A percentile compares a stretch with the other conserved stretches of the same genome.
These are phyloP conservation scores for Papilio protenor DNA, from an alignment of 2,888 invertebrate genomes.

Conservation along the genomic window DNA sequence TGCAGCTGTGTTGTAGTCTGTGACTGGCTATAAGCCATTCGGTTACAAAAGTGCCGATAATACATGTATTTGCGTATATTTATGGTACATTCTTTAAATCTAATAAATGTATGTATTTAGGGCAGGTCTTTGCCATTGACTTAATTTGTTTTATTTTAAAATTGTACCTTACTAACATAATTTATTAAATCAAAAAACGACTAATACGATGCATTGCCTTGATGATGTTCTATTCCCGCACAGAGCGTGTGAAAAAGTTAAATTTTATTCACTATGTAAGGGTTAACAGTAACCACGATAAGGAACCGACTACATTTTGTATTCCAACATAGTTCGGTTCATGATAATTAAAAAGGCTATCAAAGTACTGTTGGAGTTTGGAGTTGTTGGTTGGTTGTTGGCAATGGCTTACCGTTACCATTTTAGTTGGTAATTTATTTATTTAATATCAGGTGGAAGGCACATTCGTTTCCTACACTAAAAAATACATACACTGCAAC, in stretches of 20 bases:
- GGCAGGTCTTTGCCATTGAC: conserved; percentile 35
- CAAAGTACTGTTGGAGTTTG: no score
- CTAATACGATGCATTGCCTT: no score
- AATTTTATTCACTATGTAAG: neutral
- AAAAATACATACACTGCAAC: no score
- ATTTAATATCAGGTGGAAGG: neutral
- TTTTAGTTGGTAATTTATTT: no score
- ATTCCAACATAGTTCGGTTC: neutral
- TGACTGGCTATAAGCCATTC: conserved; percentile 6
- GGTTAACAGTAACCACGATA: neutral
- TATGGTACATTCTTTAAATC: conserved; percentile 16
- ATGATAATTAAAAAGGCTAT: neutral
- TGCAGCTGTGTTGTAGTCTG: conserved; percentile 8
- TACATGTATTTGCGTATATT: conserved; percentile 1
- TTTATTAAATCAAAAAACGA: neutral
- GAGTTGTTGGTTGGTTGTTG: no score
- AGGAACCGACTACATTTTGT: no score
- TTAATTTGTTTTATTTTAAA: conserved; percentile 46
- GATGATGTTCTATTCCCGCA: neutral
- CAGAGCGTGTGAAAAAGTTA: neutral
- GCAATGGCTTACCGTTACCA: no score
- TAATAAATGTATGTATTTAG: conserved; percentile 26
- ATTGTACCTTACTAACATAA: conserved; percentile 1
- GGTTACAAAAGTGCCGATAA: conserved; percentile 29
- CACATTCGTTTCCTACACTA: neutral